Base-by-base conservation (phyloP, 2,888 invertebrate species). In the Archips xylosteana region DNA sequence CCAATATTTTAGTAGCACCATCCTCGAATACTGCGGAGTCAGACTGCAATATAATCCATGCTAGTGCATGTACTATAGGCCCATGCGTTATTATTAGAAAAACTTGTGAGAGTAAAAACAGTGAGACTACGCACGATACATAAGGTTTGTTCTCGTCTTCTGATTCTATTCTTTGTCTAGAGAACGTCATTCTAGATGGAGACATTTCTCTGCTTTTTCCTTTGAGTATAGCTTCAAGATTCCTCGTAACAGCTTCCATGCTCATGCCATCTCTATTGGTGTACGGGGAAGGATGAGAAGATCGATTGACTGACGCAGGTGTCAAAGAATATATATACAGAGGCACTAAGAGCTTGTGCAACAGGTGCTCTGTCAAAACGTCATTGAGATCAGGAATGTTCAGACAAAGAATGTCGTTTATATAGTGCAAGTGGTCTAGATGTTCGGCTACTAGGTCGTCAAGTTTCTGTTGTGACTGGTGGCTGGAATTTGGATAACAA, bases 361-460 rank as follows among this genome's bases (percentile, higher is more conserved):
- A 95, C 75, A 99, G 95, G 91, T 99, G 99, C 87, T 99, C 98
- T 0, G 98, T 98, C 71, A 99, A 93, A 63, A 99, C 98, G 82
- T 98, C 97, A 90, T 99, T 99, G 70, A 99, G 95, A 84, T 98
- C 98, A 68, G 97, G 97, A 81, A 99, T 99, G 87, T 98, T 97
- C 73, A 99, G 95, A 84, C 98, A 97, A 32, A 99, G 95, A 81
- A 99, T 99, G 87, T 99, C 99, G 87, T 99, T 99, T 72, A 99
- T 95, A 89, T 99, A 99, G 91, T 99, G 99, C 13, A 99, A 95
- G 88, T 99, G 99, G 91, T 99, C 99, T 78, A 99, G 94, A 89
- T 99, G 99, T 91, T 99, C 99, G 0, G 99, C 99, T 2, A 99
- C 99, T 77, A 99, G 92, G 91, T 99, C 99, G 12, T 98, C 97